Evolutionary conservation across 2,888 invertebrate species (phyloP), one percentile per base, ranked within the genome.

Genomic region (Daptonema setosum): DNA sequence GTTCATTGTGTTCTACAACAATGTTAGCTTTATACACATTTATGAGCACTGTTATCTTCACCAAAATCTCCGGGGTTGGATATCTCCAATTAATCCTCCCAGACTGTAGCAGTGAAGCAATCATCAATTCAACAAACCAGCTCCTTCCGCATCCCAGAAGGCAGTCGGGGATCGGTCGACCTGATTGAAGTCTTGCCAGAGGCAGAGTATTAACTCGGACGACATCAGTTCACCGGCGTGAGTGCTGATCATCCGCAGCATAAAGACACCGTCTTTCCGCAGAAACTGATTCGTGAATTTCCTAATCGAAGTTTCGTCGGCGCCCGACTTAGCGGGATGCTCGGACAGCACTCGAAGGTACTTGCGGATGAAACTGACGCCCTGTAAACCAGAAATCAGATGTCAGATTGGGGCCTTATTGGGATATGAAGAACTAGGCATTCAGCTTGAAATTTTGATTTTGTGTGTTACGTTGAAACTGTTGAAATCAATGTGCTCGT

Each of bases 141-240:
- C 53, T 24, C 24, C 28, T 55, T 66, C 67, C 17, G 67, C 62
- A 54, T 68, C 68, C 68, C 68, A 69, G 59, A 65, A 67, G 53
- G 66, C 66, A 1, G 67, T 61, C n/a, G 67, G 66, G 35, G 66
- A 62, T 8, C 68, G 63, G 43, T 69, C 69, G 56, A 70, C 64
- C 56, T 68, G 66, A 62, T 69, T 70, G 62, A 69, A 69, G 61
- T 69, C 69, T 52, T 69, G 67, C 69, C 69, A 69, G 28, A 69
- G 61, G 8, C 68, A 66, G 35, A 69, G 61, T 20, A 69, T 67
- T 57, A 69, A 59, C 59, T 69, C 69, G 57, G 65, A 65, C 57
- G 62, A 65, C 67, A 70, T 68, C 45, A 69, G 60, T 55, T 69
- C 69, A 35, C 69, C 69, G 29, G 69, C 69, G 57, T 69, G 69